Conservation (phyloP, 2,888 invertebrate genomes). For the Papilio protenor region DNA sequence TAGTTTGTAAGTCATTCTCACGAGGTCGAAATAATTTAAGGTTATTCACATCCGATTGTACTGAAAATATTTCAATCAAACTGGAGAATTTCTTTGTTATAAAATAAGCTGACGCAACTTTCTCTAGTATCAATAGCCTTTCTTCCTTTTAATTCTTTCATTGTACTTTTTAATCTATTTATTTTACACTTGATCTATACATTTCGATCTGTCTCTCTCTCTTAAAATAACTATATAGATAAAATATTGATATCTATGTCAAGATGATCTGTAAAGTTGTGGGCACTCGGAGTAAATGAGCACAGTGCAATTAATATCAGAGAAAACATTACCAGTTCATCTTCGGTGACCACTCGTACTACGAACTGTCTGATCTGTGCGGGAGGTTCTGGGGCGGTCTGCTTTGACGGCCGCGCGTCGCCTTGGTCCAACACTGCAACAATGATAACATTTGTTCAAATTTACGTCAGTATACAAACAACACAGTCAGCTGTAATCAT, state of each 20-base stretch:
- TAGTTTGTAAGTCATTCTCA: slow-evolving; percentile 21
- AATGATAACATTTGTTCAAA: slow-evolving; percentile 51
- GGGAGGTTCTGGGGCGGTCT: slow-evolving; percentile 65
- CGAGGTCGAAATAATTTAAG: slow-evolving; percentile 4
- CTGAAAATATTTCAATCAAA: not conserved
- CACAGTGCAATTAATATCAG: not conserved
- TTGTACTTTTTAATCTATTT: not conserved
- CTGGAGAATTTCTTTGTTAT: not conserved
- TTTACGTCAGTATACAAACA: not conserved
- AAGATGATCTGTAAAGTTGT: not conserved
- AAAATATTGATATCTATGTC: not conserved
- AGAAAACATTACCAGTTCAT: slow-evolving; percentile 69
- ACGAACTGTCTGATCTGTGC: slow-evolving; percentile 67
- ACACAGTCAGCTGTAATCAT: no score
- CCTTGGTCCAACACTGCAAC: slow-evolving; percentile 79
- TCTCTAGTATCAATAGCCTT: not conserved
- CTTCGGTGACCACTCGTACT: slow-evolving; percentile 75
- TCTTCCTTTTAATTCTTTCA: not conserved
- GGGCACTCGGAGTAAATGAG: not conserved
- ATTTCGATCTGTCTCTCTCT: no score
- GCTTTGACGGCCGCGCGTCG: slow-evolving; percentile 66
- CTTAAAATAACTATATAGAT: not conserved
- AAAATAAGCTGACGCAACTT: not conserved
- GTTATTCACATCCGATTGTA: slow-evolving; percentile 18
- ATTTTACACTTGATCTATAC: no score